phyloP scores from a whole-genome alignment of 2,113 vertebrate species.

The Nycticebus coucang region DNA sequence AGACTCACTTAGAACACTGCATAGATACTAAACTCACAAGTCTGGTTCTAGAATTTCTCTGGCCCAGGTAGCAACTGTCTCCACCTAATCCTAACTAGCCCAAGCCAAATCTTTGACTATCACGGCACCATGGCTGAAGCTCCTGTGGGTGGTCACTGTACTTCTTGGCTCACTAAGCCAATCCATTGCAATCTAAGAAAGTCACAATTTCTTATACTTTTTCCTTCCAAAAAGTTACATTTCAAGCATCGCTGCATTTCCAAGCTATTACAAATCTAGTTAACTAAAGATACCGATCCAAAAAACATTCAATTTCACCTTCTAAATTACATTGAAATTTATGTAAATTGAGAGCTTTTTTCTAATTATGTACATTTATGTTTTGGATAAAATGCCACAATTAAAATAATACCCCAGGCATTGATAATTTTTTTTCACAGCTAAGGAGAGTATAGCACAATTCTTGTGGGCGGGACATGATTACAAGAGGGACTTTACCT shows the following conservation, averaged over 20 bases:
- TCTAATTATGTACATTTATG: slow-evolving; percentile 59
- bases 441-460: background rate
- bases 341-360: slow-evolving; percentile 56
- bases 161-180: slow-evolving; percentile 10
- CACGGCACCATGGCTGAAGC: background rate
- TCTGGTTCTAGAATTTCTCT: slow-evolving; percentile 49
- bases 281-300: slow-evolving; percentile 48
- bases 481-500: too few relatives aligned
- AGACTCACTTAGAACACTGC: background rate
- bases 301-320: slow-evolving; percentile 61
- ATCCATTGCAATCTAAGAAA: slow-evolving; percentile 55
- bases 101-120: background rate
- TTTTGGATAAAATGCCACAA: slow-evolving; percentile 53
- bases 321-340: slow-evolving; percentile 69
- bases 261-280: slow-evolving; percentile 61
- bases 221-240: slow-evolving; percentile 46
- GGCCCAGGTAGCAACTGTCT: background rate
- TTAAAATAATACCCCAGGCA: slow-evolving; percentile 60
- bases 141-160: slow-evolving; percentile 41
- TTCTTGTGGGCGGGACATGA: too few relatives aligned
- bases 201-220: slow-evolving; percentile 55
- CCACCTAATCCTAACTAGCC: background rate
- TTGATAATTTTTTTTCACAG: slow-evolving; percentile 52
- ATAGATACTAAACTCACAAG: background rate
- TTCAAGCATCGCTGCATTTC: slow-evolving; percentile 59